Percentiles rank a stretch among this genome's conserved stretches.
Evolutionary conservation across 2,888 invertebrate species (phyloP).

Genomic region (Arge pagana): DNA sequence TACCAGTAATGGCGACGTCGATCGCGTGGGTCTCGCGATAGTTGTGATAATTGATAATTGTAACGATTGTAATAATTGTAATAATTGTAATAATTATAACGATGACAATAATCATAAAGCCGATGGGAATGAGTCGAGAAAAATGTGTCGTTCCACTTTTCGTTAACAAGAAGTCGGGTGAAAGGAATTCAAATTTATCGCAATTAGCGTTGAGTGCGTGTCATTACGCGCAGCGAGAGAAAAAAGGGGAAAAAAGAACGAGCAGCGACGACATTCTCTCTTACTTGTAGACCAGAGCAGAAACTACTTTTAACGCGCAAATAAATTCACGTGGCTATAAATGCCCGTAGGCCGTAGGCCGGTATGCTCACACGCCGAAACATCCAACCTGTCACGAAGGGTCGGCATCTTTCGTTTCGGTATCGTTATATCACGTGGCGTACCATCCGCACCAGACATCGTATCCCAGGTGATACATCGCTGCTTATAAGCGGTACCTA

Average conservation of each 20-base stretch:
- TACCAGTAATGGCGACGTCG: no score
- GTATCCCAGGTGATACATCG: no score
- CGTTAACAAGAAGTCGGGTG: neutral
- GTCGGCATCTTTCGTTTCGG: neutral
- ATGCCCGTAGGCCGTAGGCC: neutral
- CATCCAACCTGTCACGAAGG: conserved; percentile 6
- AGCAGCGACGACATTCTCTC: no score
- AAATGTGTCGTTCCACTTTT: neutral
- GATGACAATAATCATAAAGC: neutral
- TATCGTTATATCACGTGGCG: no score
- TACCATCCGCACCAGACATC: no score
- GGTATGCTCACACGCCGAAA: neutral
- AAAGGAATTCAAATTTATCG: conserved; percentile 1
- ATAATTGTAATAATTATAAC: neutral
- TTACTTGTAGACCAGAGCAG: no score
- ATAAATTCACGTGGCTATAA: neutral
- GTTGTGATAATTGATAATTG: no score
- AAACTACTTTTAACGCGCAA: neutral
- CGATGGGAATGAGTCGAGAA: no score
- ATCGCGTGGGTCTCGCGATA: no score
- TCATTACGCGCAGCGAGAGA: neutral
- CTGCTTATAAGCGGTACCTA: no score
- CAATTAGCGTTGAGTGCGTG: neutral
- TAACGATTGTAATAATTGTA: no score
- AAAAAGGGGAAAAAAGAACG: no score